phyloP scores from a whole-genome alignment of 2,797 vertebrate species.

The Podarcis lilfordi region DNA sequence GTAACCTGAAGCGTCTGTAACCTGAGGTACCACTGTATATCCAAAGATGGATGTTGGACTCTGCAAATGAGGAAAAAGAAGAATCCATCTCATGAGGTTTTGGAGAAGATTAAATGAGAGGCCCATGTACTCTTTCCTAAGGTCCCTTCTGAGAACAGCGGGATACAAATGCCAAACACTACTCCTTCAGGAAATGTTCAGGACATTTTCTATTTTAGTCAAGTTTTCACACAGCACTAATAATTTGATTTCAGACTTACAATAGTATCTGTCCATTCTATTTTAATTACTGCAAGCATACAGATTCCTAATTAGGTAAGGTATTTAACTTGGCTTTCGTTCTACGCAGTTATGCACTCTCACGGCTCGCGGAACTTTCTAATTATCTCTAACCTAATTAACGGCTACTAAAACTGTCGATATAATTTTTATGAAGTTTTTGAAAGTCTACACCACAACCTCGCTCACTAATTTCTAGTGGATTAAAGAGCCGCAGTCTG shows the following conservation, averaged over 20 bases:
- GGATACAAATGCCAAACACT: neutral
- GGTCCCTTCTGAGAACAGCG: neutral
- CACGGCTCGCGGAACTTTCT: conserved; percentile 71
- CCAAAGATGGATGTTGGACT: no score
- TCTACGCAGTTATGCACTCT: conserved; percentile 74
- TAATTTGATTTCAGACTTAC: conserved; percentile 64
- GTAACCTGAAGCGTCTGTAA: no score
- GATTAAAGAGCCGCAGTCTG: conserved; percentile 44
- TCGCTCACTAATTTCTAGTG: conserved; percentile 37
- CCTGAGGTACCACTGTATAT: no score
- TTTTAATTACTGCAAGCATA: conserved; percentile 72
- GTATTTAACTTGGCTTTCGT: conserved; percentile 77
- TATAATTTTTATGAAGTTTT: conserved; percentile 57
- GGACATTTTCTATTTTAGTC: neutral
- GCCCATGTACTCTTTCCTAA: neutral
- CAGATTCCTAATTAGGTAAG: conserved; percentile 70
- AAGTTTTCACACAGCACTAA: conserved; percentile 47
- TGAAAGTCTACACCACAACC: conserved; percentile 48
- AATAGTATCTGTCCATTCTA: conserved; percentile 56
- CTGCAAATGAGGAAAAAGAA: no score
- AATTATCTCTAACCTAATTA: conserved; percentile 75
- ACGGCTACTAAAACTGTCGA: conserved; percentile 62
- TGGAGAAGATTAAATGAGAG: neutral
- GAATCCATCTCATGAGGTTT: neutral
- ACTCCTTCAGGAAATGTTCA: neutral